phyloP scores from a whole-genome alignment of 1,140 invertebrate species.

The Microplitis demolitor region DNA sequence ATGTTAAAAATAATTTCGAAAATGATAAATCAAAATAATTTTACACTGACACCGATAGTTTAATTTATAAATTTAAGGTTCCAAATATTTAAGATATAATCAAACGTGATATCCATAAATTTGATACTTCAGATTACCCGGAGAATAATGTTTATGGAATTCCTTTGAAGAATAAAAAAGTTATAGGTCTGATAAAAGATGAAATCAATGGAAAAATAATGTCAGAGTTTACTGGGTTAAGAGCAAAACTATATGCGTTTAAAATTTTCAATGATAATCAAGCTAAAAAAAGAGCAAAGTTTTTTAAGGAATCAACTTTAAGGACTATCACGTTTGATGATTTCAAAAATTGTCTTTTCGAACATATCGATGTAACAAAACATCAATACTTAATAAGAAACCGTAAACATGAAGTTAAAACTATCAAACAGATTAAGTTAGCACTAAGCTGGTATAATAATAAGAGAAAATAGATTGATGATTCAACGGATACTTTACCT shows the following conservation, averaged over 20 bases:
- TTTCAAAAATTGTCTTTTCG: conserved; percentile 14
- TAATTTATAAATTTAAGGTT: background rate
- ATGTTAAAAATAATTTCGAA: background rate
- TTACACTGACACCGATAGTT: background rate
- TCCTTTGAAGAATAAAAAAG: conserved; percentile 28
- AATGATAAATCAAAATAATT: too few species aligned
- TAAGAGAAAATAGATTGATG: background rate
- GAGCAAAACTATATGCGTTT: conserved; percentile 13
- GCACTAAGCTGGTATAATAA: background rate
- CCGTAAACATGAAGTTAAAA: conserved; percentile 4
- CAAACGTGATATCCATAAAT: background rate
- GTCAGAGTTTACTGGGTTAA: too few species aligned
- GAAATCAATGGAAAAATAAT: background rate
- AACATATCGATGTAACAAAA: background rate
- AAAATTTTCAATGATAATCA: background rate
- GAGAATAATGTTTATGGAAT: conserved; percentile 20
- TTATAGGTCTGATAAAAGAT: conserved; percentile 25
- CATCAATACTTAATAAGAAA: background rate
- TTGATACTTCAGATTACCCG: background rate
- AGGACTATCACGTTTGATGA: conserved; percentile 3
- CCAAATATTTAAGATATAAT: too few species aligned
- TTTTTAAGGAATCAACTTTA: conserved; percentile 18
- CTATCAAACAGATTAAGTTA: conserved; percentile 5
- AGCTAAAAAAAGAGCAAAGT: conserved; percentile 5
- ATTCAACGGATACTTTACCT: conserved; percentile 20